These are phyloP conservation scores for Acanthosepion lycidas DNA, from an alignment of 2,888 invertebrate genomes.

Conservation along the genomic window DNA sequence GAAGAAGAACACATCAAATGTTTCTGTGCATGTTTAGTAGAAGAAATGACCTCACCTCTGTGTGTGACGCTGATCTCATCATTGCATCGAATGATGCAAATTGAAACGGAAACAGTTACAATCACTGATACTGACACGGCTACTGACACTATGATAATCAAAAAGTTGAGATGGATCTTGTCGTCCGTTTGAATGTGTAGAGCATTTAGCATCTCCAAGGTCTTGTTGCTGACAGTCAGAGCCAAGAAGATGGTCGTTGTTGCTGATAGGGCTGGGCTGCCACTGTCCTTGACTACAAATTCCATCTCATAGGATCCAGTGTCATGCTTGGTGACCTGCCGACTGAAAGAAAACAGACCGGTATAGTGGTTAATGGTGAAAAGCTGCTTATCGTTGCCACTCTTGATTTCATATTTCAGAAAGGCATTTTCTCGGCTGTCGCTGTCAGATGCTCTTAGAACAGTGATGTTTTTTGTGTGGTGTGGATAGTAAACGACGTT, in stretches of 20 bases:
- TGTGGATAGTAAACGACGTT: not conserved
- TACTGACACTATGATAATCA: constrained; percentile 1
- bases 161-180: constrained; percentile 3
- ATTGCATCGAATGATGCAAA: not conserved
- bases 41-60: constrained; percentile 33
- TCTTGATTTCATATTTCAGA: not conserved
- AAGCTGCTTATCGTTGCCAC: not conserved
- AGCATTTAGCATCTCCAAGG: not conserved
- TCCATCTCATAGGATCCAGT: not conserved
- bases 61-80: not conserved
- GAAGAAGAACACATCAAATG: constrained; percentile 33
- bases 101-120: not conserved
- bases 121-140: not conserved
- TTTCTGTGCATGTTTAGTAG: constrained; percentile 14
- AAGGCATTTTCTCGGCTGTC: not conserved
- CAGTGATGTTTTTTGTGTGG: not conserved
- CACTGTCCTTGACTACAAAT: not conserved
- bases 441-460: not conserved
- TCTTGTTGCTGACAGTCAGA: not conserved
- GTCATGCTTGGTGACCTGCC: not conserved
- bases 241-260: not conserved
- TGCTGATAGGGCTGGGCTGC: not conserved
- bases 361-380: not conserved
- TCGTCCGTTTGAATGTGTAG: not conserved
- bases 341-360: not conserved